Evolutionary conservation across 53 echinoderm and acorn worm genomes (phyloP).

Genomic region (Hippasteria phrygiana): DNA sequence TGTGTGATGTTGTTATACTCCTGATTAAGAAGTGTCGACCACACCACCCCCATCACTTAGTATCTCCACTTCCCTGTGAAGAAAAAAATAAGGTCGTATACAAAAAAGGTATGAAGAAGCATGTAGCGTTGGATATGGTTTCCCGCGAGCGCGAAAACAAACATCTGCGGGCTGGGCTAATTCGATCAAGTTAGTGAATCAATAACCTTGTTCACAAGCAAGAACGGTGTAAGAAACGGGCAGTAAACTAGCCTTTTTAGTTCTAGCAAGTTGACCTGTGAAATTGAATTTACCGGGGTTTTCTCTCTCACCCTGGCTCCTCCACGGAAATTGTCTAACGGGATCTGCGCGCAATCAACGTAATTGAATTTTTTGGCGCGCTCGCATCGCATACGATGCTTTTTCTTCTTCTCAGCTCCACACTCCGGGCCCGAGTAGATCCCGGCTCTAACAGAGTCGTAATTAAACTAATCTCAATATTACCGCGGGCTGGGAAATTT

Average conservation of each 20-base stretch:
- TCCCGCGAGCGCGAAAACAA: constrained; percentile 64
- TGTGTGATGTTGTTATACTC: constrained; percentile 60
- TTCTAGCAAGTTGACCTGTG: constrained; percentile 76
- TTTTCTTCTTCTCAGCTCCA: neutral
- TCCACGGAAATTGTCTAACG: constrained; percentile 72
- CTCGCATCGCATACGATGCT: constrained; percentile 6
- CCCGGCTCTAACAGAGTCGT: constrained; percentile 36
- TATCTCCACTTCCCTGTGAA: constrained; percentile 24
- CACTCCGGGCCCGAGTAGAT: neutral
- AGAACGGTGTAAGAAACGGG: constrained; percentile 59
- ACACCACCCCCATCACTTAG: constrained; percentile 46
- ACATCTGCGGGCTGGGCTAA: constrained; percentile 61
- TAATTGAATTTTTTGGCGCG: constrained; percentile 65
- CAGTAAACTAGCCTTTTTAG: constrained; percentile 78
- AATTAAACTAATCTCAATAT: constrained; percentile 80
- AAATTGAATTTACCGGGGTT: constrained; percentile 65
- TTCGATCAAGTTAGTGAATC: constrained; percentile 65
- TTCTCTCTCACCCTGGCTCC: constrained; percentile 47
- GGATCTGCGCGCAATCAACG: constrained; percentile 55
- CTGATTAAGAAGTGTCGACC: constrained; percentile 61
- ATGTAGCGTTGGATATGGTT: constrained; percentile 25
- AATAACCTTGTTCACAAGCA: constrained; percentile 66
- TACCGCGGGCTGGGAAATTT: constrained; percentile 67
- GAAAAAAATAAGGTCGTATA: constrained; percentile 4
- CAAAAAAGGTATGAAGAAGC: neutral